Evolutionary conservation across 1,140 invertebrate species (phyloP).

Genomic region (Apolygus lucorum): DNA sequence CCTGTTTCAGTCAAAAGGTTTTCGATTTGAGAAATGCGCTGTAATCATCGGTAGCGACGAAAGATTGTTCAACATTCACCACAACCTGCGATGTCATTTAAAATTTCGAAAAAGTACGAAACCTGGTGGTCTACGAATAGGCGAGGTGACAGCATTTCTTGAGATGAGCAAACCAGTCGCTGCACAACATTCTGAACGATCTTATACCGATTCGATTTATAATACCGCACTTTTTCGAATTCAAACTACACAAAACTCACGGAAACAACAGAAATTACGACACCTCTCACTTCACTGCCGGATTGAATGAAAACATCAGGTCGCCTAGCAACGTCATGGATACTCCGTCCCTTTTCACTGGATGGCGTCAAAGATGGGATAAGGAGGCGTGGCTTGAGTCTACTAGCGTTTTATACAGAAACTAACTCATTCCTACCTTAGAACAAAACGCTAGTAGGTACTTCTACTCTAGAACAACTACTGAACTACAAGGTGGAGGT

Average conservation of each 20-base stretch:
- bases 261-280: neutral
- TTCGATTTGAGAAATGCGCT: neutral
- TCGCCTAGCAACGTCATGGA: neutral
- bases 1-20: neutral
- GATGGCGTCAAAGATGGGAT: too few relatives aligned
- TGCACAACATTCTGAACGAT: neutral
- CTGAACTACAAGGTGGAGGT: too few relatives aligned
- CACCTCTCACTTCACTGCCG: neutral
- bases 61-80: neutral
- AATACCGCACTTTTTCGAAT: neutral
- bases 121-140: too few relatives aligned
- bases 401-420: too few relatives aligned
- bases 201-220: neutral
- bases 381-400: too few relatives aligned
- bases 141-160: neutral
- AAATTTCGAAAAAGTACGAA: too few relatives aligned
- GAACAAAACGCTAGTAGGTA: too few relatives aligned
- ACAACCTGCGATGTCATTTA: neutral
- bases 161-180: neutral
- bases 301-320: neutral
- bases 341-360: too few relatives aligned
- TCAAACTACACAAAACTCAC: neutral
- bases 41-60: neutral
- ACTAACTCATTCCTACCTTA: too few relatives aligned
- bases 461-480: too few relatives aligned